phyloP scores from a whole-genome alignment of 2,888 invertebrate genomes.

The Campoplex nolae region DNA sequence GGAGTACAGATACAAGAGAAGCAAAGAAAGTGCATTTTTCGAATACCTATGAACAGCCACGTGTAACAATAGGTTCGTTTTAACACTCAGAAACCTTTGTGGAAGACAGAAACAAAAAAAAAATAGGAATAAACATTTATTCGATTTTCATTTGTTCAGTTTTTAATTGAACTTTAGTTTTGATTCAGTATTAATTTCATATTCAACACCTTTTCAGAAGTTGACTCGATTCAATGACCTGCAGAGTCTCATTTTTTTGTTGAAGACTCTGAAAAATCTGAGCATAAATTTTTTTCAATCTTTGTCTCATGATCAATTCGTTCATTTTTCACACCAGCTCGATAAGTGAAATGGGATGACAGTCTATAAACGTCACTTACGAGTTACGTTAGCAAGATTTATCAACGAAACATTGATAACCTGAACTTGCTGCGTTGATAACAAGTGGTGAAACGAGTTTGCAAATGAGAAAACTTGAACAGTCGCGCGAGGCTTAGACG shows the following conservation, averaged over 20 bases:
- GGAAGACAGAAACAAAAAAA: not conserved
- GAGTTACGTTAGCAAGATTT: not conserved
- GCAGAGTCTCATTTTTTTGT: not conserved
- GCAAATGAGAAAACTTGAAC: conserved; percentile 36
- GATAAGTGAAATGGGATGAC: not conserved
- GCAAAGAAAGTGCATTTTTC: conserved; percentile 39
- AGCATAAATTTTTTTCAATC: not conserved
- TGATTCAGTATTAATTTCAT: no score
- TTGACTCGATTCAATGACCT: not conserved
- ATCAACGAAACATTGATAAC: conserved; percentile 10
- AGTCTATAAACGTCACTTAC: conserved; percentile 8
- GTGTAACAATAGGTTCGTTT: not conserved
- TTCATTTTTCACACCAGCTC: not conserved
- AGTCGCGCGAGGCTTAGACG: conserved; percentile 32
- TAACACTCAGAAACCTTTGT: not conserved
- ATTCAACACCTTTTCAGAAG: no score
- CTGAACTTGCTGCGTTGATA: not conserved
- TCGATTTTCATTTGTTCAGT: not conserved
- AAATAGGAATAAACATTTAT: not conserved
- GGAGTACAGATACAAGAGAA: conserved; percentile 35
- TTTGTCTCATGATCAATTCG: not conserved
- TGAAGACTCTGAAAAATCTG: not conserved
- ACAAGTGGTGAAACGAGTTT: conserved; percentile 38
- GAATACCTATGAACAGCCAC: not conserved
- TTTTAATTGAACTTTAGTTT: no score